Conservation (phyloP, 1,140 invertebrate genomes). For the Eumeta japonica region DNA sequence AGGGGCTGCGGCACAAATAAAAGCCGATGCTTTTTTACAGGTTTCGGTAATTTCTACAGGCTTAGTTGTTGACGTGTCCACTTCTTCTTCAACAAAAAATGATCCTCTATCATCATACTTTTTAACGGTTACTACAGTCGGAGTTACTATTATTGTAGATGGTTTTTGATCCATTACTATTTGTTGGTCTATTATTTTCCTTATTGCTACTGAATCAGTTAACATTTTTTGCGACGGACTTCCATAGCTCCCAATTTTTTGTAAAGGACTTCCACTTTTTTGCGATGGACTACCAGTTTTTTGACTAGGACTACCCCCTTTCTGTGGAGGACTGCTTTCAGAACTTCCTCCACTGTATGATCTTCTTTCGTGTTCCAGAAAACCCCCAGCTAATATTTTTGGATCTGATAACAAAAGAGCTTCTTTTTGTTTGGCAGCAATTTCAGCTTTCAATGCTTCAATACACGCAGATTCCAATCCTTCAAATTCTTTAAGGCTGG, state of each 20-base stretch:
- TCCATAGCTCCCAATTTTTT: slow-evolving; percentile 53
- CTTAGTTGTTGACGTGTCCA: slow-evolving; percentile 4
- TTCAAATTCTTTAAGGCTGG: slow-evolving; percentile 93
- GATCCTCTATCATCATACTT: slow-evolving; percentile 51
- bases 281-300: slow-evolving; percentile 50
- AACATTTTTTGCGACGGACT: slow-evolving; percentile 55
- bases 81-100: slow-evolving; percentile 44
- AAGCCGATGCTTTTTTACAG: slow-evolving; percentile 45
- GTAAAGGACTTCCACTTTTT: slow-evolving; percentile 42
- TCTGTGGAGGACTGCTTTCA: slow-evolving; percentile 52
- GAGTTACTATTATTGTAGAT: slow-evolving; percentile 41
- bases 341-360: slow-evolving; percentile 52
- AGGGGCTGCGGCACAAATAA: slow-evolving; percentile 55
- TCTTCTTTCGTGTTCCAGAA: slow-evolving; percentile 54
- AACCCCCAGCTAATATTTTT: slow-evolving; percentile 59
- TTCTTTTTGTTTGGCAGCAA: slow-evolving; percentile 82
- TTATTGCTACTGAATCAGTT: slow-evolving; percentile 45
- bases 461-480: slow-evolving; percentile 84
- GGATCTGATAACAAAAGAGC: slow-evolving; percentile 67
- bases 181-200: slow-evolving; percentile 53
- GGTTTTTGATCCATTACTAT: slow-evolving; percentile 47
- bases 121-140: slow-evolving; percentile 50
- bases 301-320: slow-evolving; percentile 51
- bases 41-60: slow-evolving; percentile 27
- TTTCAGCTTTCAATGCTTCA: slow-evolving; percentile 78